Conservation (phyloP, 2,797 vertebrate species). For the Australoheros facetus region DNA sequence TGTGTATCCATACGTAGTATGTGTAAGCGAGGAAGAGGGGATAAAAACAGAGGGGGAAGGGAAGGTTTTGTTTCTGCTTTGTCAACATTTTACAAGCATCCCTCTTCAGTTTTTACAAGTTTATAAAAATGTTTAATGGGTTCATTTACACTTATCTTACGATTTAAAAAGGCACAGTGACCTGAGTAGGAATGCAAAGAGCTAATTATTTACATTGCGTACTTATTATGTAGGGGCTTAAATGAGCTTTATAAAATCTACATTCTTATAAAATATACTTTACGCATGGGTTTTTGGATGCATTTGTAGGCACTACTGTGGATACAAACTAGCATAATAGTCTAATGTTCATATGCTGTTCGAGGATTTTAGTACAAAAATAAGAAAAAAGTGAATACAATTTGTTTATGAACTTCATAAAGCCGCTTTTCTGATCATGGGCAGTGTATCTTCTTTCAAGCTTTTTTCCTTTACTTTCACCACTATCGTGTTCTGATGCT, state of each 20-base stretch:
- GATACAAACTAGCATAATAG: constrained; percentile 2
- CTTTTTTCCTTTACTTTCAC: not conserved
- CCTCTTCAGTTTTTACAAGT: not conserved
- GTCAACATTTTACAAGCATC: constrained; percentile 39
- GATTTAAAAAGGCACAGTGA: not conserved
- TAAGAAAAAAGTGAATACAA: not conserved
- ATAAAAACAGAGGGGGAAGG: constrained; percentile 54
- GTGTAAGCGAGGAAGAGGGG: constrained; percentile 23
- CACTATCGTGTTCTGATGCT: not conserved
- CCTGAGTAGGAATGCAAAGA: not conserved
- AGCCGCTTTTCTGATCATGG: not conserved
- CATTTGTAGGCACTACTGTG: not conserved
- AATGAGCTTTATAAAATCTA: not conserved
- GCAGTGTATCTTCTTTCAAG: not conserved
- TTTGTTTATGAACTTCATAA: not conserved
- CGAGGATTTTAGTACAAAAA: not conserved
- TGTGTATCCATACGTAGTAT: constrained; percentile 31
- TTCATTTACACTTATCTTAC: not conserved
- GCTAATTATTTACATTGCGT: not conserved
- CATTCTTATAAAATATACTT: not conserved
- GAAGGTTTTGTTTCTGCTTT: constrained; percentile 38
- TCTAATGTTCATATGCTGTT: not conserved
- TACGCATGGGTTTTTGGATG: constrained; percentile 21
- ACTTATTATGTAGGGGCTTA: not conserved
- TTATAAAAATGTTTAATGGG: not conserved